These are phyloP conservation scores for Sus cebifrons DNA, from an alignment of 2,797 vertebrate genomes.

Conservation along the genomic window DNA sequence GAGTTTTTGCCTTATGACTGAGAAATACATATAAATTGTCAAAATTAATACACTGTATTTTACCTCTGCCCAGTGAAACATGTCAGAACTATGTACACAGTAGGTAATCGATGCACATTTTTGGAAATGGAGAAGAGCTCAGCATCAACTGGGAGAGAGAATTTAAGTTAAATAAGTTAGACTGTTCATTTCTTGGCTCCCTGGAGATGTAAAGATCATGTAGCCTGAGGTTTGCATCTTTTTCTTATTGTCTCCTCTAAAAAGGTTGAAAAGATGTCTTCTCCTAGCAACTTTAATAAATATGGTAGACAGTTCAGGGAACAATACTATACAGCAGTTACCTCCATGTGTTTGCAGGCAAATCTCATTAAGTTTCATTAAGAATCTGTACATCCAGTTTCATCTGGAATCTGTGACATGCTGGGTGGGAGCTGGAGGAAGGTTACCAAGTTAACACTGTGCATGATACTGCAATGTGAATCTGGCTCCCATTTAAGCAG, in stretches of 20 bases:
- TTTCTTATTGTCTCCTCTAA: not conserved
- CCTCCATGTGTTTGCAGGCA: not conserved
- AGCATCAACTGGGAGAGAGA: not conserved
- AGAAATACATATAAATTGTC: not conserved
- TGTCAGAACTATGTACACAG: not conserved
- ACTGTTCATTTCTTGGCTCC: not conserved
- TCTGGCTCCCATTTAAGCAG: not conserved
- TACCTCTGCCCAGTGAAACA: not conserved
- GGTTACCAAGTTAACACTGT: not conserved
- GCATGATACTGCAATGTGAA: not conserved
- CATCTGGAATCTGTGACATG: slow-evolving; percentile 1
- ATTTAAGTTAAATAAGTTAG: not conserved
- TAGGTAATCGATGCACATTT: not conserved
- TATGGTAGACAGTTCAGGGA: not conserved
- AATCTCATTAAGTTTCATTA: slow-evolving; percentile 63
- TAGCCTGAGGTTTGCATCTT: not conserved
- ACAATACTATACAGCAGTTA: not conserved
- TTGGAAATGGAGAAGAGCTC: not conserved
- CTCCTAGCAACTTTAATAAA: not conserved
- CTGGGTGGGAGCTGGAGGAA: not conserved
- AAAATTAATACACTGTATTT: not conserved
- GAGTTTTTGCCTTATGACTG: slow-evolving; percentile 17
- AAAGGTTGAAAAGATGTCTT: not conserved
- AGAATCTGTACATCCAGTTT: too few species aligned
- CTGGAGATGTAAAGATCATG: not conserved